Conservation (phyloP, 2,113 vertebrate genomes). For the Corythornis madagascariensis region DNA sequence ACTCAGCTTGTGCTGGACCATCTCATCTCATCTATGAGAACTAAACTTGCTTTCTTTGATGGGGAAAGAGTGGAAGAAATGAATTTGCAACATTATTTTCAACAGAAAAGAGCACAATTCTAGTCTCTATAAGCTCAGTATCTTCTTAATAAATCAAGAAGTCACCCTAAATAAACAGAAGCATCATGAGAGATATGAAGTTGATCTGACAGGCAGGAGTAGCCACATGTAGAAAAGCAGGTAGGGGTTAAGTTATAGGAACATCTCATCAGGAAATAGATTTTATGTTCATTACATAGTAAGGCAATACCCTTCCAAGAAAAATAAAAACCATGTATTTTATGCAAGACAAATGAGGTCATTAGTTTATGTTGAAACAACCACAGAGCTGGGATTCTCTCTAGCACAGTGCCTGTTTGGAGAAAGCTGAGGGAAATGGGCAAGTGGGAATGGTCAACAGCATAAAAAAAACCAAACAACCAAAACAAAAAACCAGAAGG, state of each 20-base stretch:
- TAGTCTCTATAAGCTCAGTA: neutral
- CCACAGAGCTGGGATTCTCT: slow-evolving; percentile 29
- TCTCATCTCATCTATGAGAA: no score
- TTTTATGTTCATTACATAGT: slow-evolving; percentile 21
- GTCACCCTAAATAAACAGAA: neutral
- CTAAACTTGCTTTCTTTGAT: neutral
- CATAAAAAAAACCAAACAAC: neutral
- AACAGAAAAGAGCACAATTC: neutral
- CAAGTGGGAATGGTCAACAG: neutral
- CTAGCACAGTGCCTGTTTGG: neutral
- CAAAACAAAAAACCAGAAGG: neutral
- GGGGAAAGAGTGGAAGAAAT: neutral
- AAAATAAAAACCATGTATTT: slow-evolving; percentile 40
- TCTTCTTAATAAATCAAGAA: neutral
- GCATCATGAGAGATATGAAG: neutral
- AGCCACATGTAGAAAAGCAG: neutral
- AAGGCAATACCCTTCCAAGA: slow-evolving; percentile 33
- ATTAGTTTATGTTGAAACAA: slow-evolving; percentile 49
- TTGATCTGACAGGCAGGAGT: neutral
- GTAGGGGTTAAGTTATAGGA: slow-evolving; percentile 32
- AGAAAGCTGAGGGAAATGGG: neutral
- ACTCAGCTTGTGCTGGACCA: no score
- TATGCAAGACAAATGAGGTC: slow-evolving; percentile 54
- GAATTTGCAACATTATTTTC: neutral
- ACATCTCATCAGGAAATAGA: neutral